Evolutionary conservation across 2,888 invertebrate species (phyloP).

Genomic region (Ptilodon capucinus): DNA sequence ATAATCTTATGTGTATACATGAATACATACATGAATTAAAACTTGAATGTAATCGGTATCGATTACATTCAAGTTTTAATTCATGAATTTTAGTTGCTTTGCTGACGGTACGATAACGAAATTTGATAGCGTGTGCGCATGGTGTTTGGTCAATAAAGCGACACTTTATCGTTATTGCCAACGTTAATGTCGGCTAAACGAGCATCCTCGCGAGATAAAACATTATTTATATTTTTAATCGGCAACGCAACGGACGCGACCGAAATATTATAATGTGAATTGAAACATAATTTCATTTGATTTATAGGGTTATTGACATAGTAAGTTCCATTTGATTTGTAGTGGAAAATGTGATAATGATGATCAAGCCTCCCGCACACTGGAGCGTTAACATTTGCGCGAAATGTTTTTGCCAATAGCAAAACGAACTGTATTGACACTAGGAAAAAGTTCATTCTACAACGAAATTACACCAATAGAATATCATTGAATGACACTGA

Average conservation of each 20-base stretch:
- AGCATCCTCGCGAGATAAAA: conserved; percentile 8
- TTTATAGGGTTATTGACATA: background rate
- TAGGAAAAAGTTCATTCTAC: too few relatives aligned
- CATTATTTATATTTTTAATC: conserved; percentile 31
- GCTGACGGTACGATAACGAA: conserved; percentile 18
- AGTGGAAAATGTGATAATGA: too few relatives aligned
- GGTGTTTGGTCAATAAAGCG: conserved; percentile 38
- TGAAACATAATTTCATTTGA: background rate
- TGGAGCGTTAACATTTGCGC: too few relatives aligned
- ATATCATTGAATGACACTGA: too few relatives aligned
- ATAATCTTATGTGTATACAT: too few relatives aligned
- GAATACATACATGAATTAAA: too few relatives aligned
- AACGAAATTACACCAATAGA: too few relatives aligned
- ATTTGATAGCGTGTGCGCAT: conserved; percentile 21
- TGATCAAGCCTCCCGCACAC: too few relatives aligned
- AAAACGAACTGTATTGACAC: too few relatives aligned
- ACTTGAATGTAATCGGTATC: too few relatives aligned
- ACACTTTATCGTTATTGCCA: conserved; percentile 35
- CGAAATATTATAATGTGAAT: conserved; percentile 5
- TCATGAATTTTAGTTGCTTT: background rate
- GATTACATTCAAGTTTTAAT: background rate
- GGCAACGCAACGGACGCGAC: conserved; percentile 7
- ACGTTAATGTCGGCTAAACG: conserved; percentile 40
- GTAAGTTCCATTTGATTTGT: too few relatives aligned
- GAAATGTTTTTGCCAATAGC: too few relatives aligned